These are phyloP conservation scores for Dendrocopos noguchii DNA, from an alignment of 2,113 vertebrate genomes.

Conservation along the genomic window DNA sequence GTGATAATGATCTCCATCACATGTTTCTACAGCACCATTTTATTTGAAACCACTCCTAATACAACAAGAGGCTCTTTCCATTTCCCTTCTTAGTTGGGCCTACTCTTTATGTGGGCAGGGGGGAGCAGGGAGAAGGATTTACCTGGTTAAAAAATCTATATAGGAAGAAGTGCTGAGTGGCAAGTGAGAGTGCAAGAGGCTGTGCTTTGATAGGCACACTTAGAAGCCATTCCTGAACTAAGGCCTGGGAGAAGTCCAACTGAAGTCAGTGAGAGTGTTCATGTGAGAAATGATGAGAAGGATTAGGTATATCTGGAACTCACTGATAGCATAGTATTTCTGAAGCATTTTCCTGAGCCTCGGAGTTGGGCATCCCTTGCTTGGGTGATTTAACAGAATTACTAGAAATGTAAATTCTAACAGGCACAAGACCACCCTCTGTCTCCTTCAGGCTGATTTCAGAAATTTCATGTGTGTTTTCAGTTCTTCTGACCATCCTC, in stretches of 20 bases:
- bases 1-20: not conserved
- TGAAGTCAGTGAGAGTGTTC: not conserved
- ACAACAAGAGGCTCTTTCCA: not conserved
- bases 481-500: not conserved
- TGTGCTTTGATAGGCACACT: not conserved
- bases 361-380: not conserved
- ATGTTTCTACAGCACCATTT: not conserved
- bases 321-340: not conserved
- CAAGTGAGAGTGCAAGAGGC: not conserved
- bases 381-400: not conserved
- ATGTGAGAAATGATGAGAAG: constrained; percentile 10
- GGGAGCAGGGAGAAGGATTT: not conserved
- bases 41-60: not conserved
- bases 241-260: not conserved
- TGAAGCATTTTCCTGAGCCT: not conserved
- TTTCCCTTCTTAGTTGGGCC: not conserved
- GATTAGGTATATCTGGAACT: not conserved
- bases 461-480: not conserved
- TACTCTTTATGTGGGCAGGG: not conserved
- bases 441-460: not conserved
- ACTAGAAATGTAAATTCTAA: not conserved
- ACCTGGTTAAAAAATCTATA: not conserved
- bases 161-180: not conserved
- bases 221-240: not conserved
- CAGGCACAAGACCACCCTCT: not conserved